Conservation (phyloP, 92 coral and sea anemone species). For the Chrysogorgia sp. region DNA sequence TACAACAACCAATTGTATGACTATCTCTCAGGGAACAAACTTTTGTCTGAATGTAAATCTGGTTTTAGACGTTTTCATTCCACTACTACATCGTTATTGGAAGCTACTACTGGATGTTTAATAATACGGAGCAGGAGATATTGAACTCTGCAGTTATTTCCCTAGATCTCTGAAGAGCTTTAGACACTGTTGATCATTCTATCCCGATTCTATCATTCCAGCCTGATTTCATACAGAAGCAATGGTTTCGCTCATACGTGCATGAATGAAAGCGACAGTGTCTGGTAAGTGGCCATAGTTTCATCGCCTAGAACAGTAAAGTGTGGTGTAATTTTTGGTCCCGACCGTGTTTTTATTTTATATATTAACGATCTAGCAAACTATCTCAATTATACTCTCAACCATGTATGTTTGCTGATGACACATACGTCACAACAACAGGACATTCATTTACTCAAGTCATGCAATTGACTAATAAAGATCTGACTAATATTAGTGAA, state of each 20-base stretch:
- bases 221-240: neutral
- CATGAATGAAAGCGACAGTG: neutral
- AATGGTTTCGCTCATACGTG: neutral
- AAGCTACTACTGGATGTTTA: neutral
- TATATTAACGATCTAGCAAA: no score
- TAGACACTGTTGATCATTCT: constrained; percentile 31
- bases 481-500: constrained; percentile 8
- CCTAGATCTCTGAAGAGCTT: constrained; percentile 16
- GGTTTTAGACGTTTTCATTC: neutral
- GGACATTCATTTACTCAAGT: neutral
- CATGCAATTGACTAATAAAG: neutral
- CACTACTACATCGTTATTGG: neutral
- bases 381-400: neutral
- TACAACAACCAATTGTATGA: constrained; percentile 1
- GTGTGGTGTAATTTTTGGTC: constrained; percentile 1
- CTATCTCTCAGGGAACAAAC: neutral
- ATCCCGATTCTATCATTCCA: neutral
- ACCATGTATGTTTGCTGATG: constrained; percentile 29
- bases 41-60: neutral
- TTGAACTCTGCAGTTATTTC: neutral
- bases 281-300: neutral
- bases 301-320: no score
- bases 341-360: constrained; percentile 5
- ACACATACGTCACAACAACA: constrained; percentile 10
- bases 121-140: neutral